These are phyloP conservation scores for Montifringilla adamsi DNA, from an alignment of 2,113 vertebrate species.

Conservation along the genomic window DNA sequence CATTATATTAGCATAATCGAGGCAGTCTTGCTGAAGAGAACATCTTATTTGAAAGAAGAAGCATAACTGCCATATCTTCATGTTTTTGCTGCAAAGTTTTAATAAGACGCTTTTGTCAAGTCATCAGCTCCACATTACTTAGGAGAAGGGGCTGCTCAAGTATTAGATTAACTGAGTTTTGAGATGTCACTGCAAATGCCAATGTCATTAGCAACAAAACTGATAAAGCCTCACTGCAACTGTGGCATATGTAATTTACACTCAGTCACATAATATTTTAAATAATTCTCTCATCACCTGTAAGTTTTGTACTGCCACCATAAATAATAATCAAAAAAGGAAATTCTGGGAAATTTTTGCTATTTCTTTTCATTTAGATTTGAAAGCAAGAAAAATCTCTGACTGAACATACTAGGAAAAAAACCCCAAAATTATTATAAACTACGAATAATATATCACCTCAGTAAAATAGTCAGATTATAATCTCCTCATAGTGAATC, in stretches of 20 bases:
- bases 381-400: not conserved
- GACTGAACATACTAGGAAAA: not conserved
- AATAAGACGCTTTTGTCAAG: not conserved
- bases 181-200: not conserved
- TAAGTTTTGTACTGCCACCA: not conserved
- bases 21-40: not conserved
- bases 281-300: not conserved
- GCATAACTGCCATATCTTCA: not conserved
- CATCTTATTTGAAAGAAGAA: not conserved
- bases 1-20: not conserved
- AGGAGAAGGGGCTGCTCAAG: not conserved
- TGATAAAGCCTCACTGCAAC: not conserved
- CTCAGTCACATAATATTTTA: not conserved
- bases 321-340: not conserved
- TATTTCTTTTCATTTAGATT: conserved; percentile 1
- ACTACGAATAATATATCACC: conserved; percentile 17
- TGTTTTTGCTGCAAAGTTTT: not conserved
- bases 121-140: not conserved
- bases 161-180: not conserved
- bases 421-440: not conserved
- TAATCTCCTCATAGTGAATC: conserved; percentile 57
- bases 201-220: not conserved
- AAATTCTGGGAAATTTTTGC: not conserved
- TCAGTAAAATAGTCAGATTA: conserved; percentile 49
- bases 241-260: not conserved